Evolutionary conservation across 2,888 invertebrate species (phyloP), one percentile per base, ranked within the genome.

Genomic region (Troides helena): DNA sequence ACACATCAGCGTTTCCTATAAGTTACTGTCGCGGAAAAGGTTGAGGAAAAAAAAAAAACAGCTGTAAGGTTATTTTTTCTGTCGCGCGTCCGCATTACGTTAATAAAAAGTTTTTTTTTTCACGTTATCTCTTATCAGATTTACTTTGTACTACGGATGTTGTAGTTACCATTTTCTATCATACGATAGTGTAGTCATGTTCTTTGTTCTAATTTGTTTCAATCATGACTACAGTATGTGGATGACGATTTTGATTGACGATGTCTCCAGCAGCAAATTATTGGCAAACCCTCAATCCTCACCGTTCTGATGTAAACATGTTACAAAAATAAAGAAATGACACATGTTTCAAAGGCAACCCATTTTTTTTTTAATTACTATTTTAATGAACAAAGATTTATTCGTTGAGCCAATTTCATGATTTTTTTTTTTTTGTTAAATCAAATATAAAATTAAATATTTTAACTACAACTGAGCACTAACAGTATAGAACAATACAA

Each of bases 61-160:
- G 18, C 18, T 59, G 53, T 53, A 68, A 71, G 68, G 73, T 71
- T 67, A 62, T 71, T 65, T 72, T 71, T 71, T 69, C 30, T 56
- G 39, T 23, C 50, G 58, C 60, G 69, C 46, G 25, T 5, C 36
- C 8, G 50, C 50, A 0, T 58, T 43, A 58, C n/a, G 59, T 53
- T n/a, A 60, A 60, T 59, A 23, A 23, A 25, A 17, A 59, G 61
- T 61, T 70, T 39, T 39, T 39, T 71, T 73, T 70, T 71, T 70
- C 72, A 73, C 59, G 72, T 74, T 72, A 66, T 17, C 72, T 75
- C 75, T 75, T 73, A 75, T 75, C 75, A 72, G 75, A 73, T 14
- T 62, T 59, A 53, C 18, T 53, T n/a, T n/a, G 10, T 39, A 39
- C 39, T 39, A 39, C 8, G 39, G 39, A 39, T 39, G 7, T 39